phyloP scores from a whole-genome alignment of 2,797 vertebrate genomes.

The Crenuchus spilurus region DNA sequence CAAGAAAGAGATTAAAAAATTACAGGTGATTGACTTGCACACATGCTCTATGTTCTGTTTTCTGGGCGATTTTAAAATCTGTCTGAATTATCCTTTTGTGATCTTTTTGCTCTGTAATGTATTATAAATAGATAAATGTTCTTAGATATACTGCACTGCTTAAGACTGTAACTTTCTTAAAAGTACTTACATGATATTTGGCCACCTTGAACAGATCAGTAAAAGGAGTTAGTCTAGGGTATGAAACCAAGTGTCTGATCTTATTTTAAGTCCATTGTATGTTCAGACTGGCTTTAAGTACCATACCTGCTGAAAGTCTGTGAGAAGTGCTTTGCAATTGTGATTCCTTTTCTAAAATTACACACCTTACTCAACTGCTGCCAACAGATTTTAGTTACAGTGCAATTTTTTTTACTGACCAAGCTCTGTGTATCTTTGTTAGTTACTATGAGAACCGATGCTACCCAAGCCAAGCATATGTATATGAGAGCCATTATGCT shows the following conservation, averaged over 20 bases:
- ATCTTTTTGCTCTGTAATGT: no score
- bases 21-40: constrained; percentile 78
- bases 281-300: background rate
- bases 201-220: no score
- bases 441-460: constrained; percentile 62
- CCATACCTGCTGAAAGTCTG: background rate
- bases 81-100: no score
- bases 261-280: no score
- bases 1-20: constrained; percentile 96
- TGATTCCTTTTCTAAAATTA: background rate
- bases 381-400: background rate
- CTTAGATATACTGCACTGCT: no score
- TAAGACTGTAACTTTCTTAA: no score
- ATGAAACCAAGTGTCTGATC: no score
- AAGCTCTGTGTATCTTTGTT: constrained; percentile 20
- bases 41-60: background rate
- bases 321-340: no score
- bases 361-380: background rate
- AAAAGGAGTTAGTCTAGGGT: no score
- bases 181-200: no score
- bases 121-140: no score
- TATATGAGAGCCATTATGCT: constrained; percentile 50
- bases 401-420: background rate
- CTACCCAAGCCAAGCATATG: constrained; percentile 59
- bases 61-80: no score